Conservation (phyloP, 2,797 vertebrate genomes). For the Lates japonicus region DNA sequence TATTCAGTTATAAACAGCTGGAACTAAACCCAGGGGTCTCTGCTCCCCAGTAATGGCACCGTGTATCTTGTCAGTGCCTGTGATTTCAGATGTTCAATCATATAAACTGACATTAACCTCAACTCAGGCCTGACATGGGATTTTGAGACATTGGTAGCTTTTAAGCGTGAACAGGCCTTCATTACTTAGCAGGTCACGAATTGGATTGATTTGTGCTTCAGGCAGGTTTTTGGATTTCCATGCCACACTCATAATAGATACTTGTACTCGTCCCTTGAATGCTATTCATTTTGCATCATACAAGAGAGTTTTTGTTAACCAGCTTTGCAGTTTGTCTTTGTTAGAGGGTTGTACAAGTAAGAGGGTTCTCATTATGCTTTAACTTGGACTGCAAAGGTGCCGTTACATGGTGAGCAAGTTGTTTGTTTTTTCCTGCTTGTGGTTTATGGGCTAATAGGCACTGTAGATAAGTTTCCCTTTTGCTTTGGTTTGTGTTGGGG, state of each 20-base stretch:
- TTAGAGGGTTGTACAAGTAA: background rate
- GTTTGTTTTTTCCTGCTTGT: background rate
- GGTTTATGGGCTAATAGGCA: background rate
- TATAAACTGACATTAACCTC: background rate
- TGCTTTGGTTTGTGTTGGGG: background rate
- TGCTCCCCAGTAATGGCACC: background rate
- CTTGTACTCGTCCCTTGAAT: background rate
- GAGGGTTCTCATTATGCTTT: background rate
- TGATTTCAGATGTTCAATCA: background rate
- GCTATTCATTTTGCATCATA: background rate
- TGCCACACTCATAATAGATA: background rate
- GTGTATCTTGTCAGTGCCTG: background rate
- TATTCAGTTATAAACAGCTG: background rate
- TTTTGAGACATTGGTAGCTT: background rate
- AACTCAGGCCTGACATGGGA: background rate
- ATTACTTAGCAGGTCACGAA: background rate
- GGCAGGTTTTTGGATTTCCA: conserved; percentile 1
- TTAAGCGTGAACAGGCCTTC: background rate
- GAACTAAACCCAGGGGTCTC: background rate
- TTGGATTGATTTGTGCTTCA: conserved; percentile 12
- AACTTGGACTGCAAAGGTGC: conserved; percentile 3
- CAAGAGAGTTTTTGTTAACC: background rate
- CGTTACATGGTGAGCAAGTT: background rate
- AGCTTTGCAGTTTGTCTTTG: background rate
- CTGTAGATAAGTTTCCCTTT: background rate